Base-by-base conservation (phyloP, 1,140 invertebrate genomes). In the Bombus soroeensis region DNA sequence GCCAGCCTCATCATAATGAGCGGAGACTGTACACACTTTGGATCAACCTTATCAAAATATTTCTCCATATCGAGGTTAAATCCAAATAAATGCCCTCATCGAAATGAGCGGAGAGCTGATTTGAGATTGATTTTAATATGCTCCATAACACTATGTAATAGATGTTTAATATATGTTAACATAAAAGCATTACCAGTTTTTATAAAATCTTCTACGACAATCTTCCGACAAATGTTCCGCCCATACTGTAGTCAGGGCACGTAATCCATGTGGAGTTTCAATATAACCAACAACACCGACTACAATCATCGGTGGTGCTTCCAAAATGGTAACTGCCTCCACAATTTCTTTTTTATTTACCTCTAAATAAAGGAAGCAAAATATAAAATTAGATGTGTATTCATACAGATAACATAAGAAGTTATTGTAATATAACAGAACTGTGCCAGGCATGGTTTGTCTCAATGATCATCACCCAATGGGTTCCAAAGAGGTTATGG, bases 331-430 rank as follows among this genome's bases (percentile, higher is more conserved):
- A 2, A 99, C 99, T 77, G 98, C 98, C 95, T 99, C 99, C 13
- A 99, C 99, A 89, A 99, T 98, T 96, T 99, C 99, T 95, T 99
- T 99, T 96, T 99, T 99, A 96, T 99, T 99, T 41, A 99, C 98
- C 97, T 99, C 99, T 99, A 96, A 94, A 92, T 90, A 39, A 74
- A 92, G 12, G 72, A 78, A 59, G 34, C 6, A 12, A 68, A 15
- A 62, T 53, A 71, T 53, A 59, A 22, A 32, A 28, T 47, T 22
- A 47, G 1, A 78, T 57, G 2, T n/a, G 6, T 6, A 43, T 9
- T 32, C 41, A 5, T 28, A 39, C 25, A 18, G 28, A 22, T 28
- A 43, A 10, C 22, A 41, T 39, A n/a, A 64, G 37, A 28, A 32
- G 74, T 1, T 10, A 28, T 59, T 28, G 8, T 59, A 28, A 59